Evolutionary conservation across 2,888 invertebrate genomes (phyloP), one percentile per base, ranked within the genome.

Genomic region (Leptinotarsa haldemani): DNA sequence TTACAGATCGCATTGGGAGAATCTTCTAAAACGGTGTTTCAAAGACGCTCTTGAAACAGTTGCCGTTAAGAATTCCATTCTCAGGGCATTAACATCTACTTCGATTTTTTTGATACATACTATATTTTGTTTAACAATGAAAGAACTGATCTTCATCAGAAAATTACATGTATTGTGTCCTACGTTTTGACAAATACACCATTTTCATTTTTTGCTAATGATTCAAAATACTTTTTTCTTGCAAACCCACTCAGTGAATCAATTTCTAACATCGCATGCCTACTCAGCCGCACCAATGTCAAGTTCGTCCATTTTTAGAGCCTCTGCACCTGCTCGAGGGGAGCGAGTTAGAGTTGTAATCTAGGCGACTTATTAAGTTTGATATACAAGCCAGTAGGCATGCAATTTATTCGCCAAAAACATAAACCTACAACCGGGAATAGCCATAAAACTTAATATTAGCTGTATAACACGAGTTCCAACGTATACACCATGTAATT

Each of bases 361-460:
- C 68, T 56, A 46, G 58, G 68, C 56, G 68, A 68, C 68, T 68
- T 68, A 68, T 56, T 61, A 68, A 56, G 68, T 68, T 68, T 68
- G 68, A 68, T 68, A 68, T 68, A 68, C 56, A 68, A 68, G 53
- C 56, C 68, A 56, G 68, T 68, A 68, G 68, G 56, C 56, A 46
- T 63, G 61, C 53, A 58, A 70, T 70, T 70, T 47, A 65, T 47
- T 30, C 56, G 70, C 72, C 67, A 65, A 68, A 52, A 56, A 65
- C 53, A 72, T 72, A 72, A 72, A 67, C 72, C 68, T 68, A 52
- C 64, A 61, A 61, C 30, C 61, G 40, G 40, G 30, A 13, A 40
- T 40, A 52, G 52, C 72, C 76, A 74, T 77, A 79, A 79, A 79
- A 70, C 72, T 74, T 74, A 76, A 79, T 77, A 77, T 73, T 70